Base-by-base conservation (phyloP, 2,797 vertebrate genomes). In the Chrysocyon brachyurus region DNA sequence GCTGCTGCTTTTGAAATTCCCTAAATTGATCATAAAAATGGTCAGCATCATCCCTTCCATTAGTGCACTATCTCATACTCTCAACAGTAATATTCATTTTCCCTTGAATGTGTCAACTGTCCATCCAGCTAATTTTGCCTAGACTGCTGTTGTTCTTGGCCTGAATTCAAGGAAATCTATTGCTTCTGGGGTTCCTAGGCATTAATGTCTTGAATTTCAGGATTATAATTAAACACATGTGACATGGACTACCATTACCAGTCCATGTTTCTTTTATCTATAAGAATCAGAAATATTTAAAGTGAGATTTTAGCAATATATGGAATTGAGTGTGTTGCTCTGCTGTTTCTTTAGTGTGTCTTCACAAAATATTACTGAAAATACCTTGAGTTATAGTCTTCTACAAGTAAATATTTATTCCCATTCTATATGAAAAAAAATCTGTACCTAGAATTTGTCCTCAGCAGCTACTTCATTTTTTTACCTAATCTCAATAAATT, bases 171-270 rank as follows among this genome's bases (percentile, higher is more conserved):
- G 59, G 36, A 49, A 87, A 56, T 85, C 24, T 77, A 22, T 92
- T 92, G 66, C 73, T 94, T 92, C 68, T 87, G 68, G 26, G 52
- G n/a, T 89, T 93, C 8, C 81, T 92, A 82, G 33, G 84, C 66
- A 92, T 87, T 87, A 92, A 63, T 95, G 73, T 66, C 78, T 92
- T 97, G 75, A 82, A 93, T 96, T 91, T 91, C 66, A 92, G 63
- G 46, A 88, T 92, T 85, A 75, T 82, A 92, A 87, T 88, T 78
- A 91, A 97, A 90, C 15, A 94, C 28, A 66, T 87, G n/a, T 91
- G 59, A 91, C 33, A 90, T 56, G 21, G 26, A 36, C 59, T 87
- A 81, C 57, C 21, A 52, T 75, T 75, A 78, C 83, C 59, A 90
- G 19, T 12, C 22, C 15, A 57, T 75, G 40, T 87, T 89, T 93